Evolutionary conservation across 2,113 vertebrate genomes (phyloP), one percentile per base, ranked within the genome.

Genomic region (Varanus komodoensis): DNA sequence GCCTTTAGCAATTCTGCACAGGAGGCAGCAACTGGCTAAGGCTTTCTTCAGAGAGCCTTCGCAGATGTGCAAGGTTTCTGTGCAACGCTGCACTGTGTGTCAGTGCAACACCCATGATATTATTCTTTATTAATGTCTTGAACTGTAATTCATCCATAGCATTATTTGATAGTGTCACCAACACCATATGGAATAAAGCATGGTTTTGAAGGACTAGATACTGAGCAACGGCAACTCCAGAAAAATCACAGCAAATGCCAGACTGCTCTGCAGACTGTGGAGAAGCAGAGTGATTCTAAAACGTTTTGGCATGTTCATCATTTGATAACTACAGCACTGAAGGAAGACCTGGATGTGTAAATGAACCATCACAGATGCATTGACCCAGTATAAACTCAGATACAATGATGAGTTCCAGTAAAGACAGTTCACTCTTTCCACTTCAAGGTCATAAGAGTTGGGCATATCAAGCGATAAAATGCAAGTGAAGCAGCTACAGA

Each of bases 141-240:
- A 87, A 89, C 92, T 89, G 90, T 94, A 95, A 95, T 95, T 96
- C 95, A 93, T 90, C 92, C 93, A 84, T 27, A 86, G 89, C 54
- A 86, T 82, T 87, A 67, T 86, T 91, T 89, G 83, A 27, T 74
- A 32, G 91, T 86, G 64, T 93, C 86, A 91, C 89, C 75, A 89
- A 86, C 89, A 90, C 29, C 81, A 95, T 94, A 96, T 86, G 90
- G 86, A 92, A 79, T 86, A n/a, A 91, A 95, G 82, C 61, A 27
- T 84, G 89, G 0, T 32, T 93, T 89, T 89, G 77, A 90, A 93
- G 91, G 91, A 89, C 82, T 88, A 69, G 89, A 61, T 86, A n/a
- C 3, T 89, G 64, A 93, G 93, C 81, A 82, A 54, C 74, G 25
- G 86, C 71, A 64, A 17, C 2, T 84, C 15, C 48, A 67, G 67